Base-by-base conservation (phyloP, 2,113 vertebrate species). In the Entomyzon cyanotis region DNA sequence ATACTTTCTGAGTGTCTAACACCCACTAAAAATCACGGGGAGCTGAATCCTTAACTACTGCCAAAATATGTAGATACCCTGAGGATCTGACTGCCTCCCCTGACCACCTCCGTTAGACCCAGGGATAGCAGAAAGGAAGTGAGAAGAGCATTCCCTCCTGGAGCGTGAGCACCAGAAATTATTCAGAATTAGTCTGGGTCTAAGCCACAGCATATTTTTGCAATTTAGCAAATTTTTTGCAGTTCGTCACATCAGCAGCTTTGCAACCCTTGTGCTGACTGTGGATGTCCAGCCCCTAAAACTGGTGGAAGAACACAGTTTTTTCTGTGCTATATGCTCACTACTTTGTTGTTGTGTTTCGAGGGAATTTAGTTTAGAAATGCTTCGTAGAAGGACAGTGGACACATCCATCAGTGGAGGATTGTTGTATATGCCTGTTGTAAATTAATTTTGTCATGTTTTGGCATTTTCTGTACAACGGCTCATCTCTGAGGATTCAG, bases 381-480 rank as follows among this genome's bases (percentile, higher is more conserved):
- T 53, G 25, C 5, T 12, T 73, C 41, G 37, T 49, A 49, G 59
- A 71, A 75, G 16, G 39, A 39, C 35, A 25, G 30, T 37, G 73
- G 55, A 42, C 8, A 7, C 6, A 27, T 10, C 24, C 21, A 8
- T 77, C 64, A 44, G 33, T 41, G 63, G 25, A 75, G n/a, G 62
- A 39, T n/a, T 13, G 47, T 56, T 82, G 10, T 10, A 17, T 10
- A 20, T 53, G 13, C 28, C 46, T 15, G 21, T 6, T 0, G 0
- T 58, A 80, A 86, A 74, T 47, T 2, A 14, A 50, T 37, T 93
- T 81, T 88, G 39, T 47, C 33, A 12, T 21, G 28, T 67, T 65
- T 62, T 63, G n/a, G 12, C 31, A 7, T 76, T 89, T 82, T 67
- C 35, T 71, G 27, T 68, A 79, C 35, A 71, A 21, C 1, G 2